A percentile compares a stretch with the other conserved stretches of the same genome.
Evolutionary conservation across 92 coral and sea anemone species (phyloP).

Genomic region (Isaurus tuberculatus): DNA sequence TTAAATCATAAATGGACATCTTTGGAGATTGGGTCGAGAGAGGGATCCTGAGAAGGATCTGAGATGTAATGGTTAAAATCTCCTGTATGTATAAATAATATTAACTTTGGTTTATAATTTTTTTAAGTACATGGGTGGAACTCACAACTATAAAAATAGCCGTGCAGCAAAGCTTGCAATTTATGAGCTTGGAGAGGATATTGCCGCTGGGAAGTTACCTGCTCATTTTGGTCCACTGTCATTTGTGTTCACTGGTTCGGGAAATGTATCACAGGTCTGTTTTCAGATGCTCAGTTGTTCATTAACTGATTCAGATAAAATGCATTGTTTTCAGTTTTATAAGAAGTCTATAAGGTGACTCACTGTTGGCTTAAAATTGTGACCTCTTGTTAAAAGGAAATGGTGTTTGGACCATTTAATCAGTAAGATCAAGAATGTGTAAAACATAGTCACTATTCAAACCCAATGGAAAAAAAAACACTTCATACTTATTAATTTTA

Average conservation of each 20-base stretch:
- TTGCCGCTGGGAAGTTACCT: slow-evolving; percentile 92
- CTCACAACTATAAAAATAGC: slow-evolving; percentile 97
- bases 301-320: too few species aligned
- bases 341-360: too few species aligned
- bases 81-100: not conserved
- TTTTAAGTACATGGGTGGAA: slow-evolving; percentile 89
- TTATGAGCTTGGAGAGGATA: slow-evolving; percentile 97
- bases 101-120: not conserved
- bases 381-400: too few species aligned
- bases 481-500: too few species aligned
- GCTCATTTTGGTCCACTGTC: slow-evolving; percentile 97
- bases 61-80: not conserved
- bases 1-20: too few species aligned
- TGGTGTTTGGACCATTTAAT: too few species aligned
- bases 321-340: too few species aligned
- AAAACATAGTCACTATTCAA: too few species aligned
- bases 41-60: not conserved
- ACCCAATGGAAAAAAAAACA: too few species aligned
- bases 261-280: slow-evolving; percentile 96
- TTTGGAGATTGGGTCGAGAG: too few species aligned
- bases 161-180: slow-evolving; percentile 98
- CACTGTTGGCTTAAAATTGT: too few species aligned
- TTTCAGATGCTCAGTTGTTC: not conserved
- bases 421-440: too few species aligned
- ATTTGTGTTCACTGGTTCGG: slow-evolving; percentile 96